These are phyloP conservation scores for Eciton burchellii DNA, from an alignment of 1,140 invertebrate genomes.

Conservation along the genomic window DNA sequence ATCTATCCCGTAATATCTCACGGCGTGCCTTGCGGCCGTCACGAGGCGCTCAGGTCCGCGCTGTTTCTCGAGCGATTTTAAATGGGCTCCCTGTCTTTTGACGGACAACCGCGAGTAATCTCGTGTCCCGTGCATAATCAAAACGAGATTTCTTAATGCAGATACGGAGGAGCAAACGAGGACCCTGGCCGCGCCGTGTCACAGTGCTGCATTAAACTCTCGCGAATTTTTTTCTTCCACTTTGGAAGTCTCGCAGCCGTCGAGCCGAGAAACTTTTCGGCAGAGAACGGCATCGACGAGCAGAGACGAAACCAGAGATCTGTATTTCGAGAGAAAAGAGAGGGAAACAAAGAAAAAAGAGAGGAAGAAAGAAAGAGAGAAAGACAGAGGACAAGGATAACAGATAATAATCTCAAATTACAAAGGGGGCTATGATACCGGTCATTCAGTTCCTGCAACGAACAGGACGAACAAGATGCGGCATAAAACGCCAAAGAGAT, in stretches of 20 bases:
- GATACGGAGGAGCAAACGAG: conserved; percentile 29
- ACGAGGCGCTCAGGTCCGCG: conserved; percentile 54
- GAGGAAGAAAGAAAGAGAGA: neutral
- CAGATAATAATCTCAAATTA: neutral
- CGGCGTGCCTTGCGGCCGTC: conserved; percentile 65
- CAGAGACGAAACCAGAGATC: too few relatives aligned
- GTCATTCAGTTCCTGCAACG: neutral
- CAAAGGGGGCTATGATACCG: neutral
- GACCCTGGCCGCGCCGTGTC: conserved; percentile 29
- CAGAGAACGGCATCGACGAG: too few relatives aligned
- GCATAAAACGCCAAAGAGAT: neutral
- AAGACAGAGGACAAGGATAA: neutral
- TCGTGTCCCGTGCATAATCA: conserved; percentile 56
- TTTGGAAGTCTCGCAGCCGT: neutral
- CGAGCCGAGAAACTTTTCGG: neutral
- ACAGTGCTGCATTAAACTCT: conserved; percentile 37
- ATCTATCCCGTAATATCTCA: conserved; percentile 79
- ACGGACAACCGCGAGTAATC: conserved; percentile 60
- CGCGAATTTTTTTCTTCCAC: neutral
- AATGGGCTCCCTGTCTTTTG: conserved; percentile 69
- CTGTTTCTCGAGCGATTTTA: conserved; percentile 52
- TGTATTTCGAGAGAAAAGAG: neutral
- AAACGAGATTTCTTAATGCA: conserved; percentile 61
- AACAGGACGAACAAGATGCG: neutral
- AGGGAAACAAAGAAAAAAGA: neutral